Evolutionary conservation across 2,888 invertebrate species (phyloP).

Genomic region (Andrena bicolor): DNA sequence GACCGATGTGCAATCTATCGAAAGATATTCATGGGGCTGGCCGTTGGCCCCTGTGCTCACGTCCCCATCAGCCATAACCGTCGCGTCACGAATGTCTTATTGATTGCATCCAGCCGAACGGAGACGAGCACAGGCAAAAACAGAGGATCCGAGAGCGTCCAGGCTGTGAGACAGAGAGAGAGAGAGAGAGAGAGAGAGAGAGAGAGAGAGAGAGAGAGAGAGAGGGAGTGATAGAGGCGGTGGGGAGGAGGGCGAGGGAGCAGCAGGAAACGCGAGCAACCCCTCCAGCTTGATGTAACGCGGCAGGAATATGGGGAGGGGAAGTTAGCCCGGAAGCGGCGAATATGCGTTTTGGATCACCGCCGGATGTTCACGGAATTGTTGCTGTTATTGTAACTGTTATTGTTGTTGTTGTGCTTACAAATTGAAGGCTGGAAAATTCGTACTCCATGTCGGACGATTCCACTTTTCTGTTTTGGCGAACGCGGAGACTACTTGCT

Average conservation of each 20-base stretch:
- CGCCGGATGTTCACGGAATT: constrained; percentile 67
- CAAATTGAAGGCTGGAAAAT: not conserved
- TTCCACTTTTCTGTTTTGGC: not conserved
- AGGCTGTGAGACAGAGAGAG: constrained; percentile 31
- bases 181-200: constrained; percentile 45
- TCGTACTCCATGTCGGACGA: not conserved
- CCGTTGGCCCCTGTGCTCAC: constrained; percentile 78
- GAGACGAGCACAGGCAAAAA: constrained; percentile 70
- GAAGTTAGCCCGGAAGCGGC: constrained; percentile 77
- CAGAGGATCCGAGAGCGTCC: constrained; percentile 59
- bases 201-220: constrained; percentile 22
- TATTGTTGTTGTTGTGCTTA: constrained; percentile 31
- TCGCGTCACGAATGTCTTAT: constrained; percentile 85
- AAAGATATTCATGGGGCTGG: constrained; percentile 85
- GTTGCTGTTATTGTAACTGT: constrained; percentile 58
- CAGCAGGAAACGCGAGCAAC: constrained; percentile 52
- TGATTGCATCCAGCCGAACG: constrained; percentile 79
- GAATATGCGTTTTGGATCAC: constrained; percentile 78
- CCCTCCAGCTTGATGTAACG: constrained; percentile 68
- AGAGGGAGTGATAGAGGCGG: not conserved
- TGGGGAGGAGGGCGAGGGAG: constrained; percentile 35
- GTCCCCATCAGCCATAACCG: constrained; percentile 82
- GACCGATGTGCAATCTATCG: constrained; percentile 85
- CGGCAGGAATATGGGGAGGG: constrained; percentile 60
- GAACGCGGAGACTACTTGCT: not conserved